Evolutionary conservation across 2,888 invertebrate genomes (phyloP), one percentile per base, ranked within the genome.

Genomic region (Campaea margaritaria): DNA sequence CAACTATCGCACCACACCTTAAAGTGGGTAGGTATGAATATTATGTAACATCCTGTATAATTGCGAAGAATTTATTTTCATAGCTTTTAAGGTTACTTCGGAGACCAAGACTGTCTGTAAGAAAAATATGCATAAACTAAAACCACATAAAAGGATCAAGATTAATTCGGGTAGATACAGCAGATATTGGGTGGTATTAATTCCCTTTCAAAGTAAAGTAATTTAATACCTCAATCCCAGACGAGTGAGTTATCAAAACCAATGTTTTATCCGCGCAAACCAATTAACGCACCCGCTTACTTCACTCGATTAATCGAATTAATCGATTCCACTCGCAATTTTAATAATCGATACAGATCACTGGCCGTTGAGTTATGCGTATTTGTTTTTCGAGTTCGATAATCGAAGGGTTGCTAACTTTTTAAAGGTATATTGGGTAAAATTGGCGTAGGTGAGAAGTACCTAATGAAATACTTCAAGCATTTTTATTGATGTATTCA

Each of bases 271-370:
- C 78, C 77, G 81, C 79, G 79, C 83, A 85, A 88, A 90, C 81
- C 88, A 90, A 91, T 91, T 91, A 91, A 85, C 86, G 76, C 65
- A 70, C 75, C 77, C 79, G 84, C 86, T 89, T 85, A 87, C 85
- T 82, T 81, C 81, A 76, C 73, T 73, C 75, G 81, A 87, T 90
- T 86, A 89, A 89, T 90, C 89, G 87, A 81, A 87, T 90, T 86
- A 89, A 89, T 90, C 89, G 87, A 86, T 82, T 84, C 81, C 79
- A 81, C 75, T 84, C 80, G 79, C 82, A 74, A 78, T 86, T 85
- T 86, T 87, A 89, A 88, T 88, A 88, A 85, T 86, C 86, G 88
- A 88, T 88, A 83, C 77, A 76, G 83, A 89, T 88, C 87, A 75
- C 69, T 74, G 79, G 73, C 72, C 74, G 77, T 81, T 85, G 86